A percentile compares a stretch with the other conserved stretches of the same genome.
Conservation (phyloP, 2,888 invertebrate genomes). For the Petrolisthes manimaculis region DNA sequence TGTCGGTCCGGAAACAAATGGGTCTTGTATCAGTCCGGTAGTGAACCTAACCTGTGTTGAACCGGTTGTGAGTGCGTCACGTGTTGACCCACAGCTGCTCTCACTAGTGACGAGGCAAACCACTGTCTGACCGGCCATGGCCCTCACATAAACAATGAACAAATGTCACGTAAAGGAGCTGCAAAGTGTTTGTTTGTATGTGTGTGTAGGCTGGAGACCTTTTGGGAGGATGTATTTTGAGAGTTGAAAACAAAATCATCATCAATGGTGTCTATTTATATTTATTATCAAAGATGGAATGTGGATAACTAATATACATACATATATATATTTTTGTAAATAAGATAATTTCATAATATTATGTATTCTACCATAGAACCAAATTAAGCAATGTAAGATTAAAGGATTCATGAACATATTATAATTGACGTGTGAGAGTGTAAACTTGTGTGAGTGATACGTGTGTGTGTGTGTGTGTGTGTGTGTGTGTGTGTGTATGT, state of each 20-base stretch:
- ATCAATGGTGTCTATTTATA: background rate
- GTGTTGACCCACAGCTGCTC: no score
- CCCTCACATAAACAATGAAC: no score
- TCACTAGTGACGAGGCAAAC: no score
- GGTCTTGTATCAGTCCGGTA: no score
- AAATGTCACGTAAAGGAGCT: no score
- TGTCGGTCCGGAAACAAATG: no score
- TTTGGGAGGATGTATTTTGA: background rate
- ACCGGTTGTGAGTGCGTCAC: no score
- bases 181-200: background rate
- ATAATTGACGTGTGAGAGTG: background rate
- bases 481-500: slow-evolving; percentile 6
- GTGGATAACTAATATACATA: slow-evolving; percentile 24
- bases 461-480: slow-evolving; percentile 19
- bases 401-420: background rate
- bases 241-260: background rate
- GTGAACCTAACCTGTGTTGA: no score
- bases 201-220: background rate
- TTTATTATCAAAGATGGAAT: background rate
- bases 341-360: slow-evolving; percentile 30
- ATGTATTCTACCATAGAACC: slow-evolving; percentile 22
- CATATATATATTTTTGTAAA: slow-evolving; percentile 52
- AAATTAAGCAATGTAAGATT: background rate
- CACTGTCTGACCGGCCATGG: no score
- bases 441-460: background rate